These are phyloP conservation scores for Orchesella cincta DNA, from an alignment of 1,140 invertebrate genomes.

Conservation along the genomic window DNA sequence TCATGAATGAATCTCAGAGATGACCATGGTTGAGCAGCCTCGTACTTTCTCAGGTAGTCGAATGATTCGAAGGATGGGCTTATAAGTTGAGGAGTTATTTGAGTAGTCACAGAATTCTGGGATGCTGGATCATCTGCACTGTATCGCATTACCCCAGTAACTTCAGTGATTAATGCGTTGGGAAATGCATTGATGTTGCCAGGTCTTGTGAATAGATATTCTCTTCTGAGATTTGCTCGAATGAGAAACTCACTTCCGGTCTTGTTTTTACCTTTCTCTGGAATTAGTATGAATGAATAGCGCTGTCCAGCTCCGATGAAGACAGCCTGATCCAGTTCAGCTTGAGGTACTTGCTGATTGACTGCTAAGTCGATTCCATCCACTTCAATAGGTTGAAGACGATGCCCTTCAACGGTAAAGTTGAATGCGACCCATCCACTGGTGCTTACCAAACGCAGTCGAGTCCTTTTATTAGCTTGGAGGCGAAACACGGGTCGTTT, in stretches of 20 bases:
- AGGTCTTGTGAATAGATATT: background rate
- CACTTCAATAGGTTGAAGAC: constrained; percentile 35
- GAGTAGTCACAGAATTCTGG: no score
- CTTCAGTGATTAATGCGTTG: background rate
- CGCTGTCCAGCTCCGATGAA: constrained; percentile 1
- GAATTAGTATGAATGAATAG: background rate
- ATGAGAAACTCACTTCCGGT: background rate
- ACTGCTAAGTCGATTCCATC: constrained; percentile 28
- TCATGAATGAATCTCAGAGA: background rate
- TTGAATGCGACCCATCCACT: constrained; percentile 12
- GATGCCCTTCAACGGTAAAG: constrained; percentile 39
- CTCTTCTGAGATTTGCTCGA: background rate
- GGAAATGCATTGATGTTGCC: background rate
- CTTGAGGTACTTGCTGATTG: background rate
- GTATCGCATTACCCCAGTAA: background rate
- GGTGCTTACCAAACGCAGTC: constrained; percentile 38
- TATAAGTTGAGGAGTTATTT: no score
- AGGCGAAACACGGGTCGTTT: constrained; percentile 18
- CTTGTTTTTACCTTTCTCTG: background rate
- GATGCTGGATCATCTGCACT: no score
- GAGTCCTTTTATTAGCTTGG: background rate
- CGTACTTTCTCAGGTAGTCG: no score
- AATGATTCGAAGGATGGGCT: no score
- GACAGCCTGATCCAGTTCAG: background rate
- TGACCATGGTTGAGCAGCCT: background rate